A percentile compares a stretch with the other conserved stretches of the same genome.
phyloP scores from a whole-genome alignment of 2,888 invertebrate species.

The Odontothrips loti region DNA sequence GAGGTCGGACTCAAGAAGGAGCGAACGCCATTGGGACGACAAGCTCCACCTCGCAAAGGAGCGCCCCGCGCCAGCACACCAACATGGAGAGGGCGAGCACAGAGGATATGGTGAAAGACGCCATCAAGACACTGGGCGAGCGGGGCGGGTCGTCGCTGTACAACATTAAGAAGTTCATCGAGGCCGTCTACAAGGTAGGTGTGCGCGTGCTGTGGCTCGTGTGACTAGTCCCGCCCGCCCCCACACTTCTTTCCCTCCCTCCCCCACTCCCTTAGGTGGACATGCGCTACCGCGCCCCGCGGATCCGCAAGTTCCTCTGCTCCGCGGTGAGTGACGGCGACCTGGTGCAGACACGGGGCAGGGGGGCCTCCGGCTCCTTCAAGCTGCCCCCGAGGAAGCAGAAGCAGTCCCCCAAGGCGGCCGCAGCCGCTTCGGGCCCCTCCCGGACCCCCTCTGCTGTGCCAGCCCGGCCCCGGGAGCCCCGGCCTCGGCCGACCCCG shows the following conservation, averaged over 20 bases:
- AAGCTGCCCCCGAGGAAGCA: conserved; percentile 28
- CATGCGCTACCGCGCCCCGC: conserved; percentile 30
- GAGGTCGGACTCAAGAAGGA: no score
- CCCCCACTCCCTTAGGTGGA: conserved; percentile 32
- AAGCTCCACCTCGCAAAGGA: no score
- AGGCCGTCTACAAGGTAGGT: conserved; percentile 3
- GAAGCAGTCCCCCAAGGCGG: background rate
- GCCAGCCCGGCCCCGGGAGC: background rate
- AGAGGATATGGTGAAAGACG: background rate
- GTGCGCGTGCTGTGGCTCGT: background rate
- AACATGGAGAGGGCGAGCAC: background rate
- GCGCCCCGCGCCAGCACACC: background rate
- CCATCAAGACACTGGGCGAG: conserved; percentile 20
- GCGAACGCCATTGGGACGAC: no score
- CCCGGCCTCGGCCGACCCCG: no score
- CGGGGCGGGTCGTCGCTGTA: background rate
- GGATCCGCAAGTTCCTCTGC: conserved; percentile 13
- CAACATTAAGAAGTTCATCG: conserved; percentile 12
- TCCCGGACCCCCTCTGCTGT: no score
- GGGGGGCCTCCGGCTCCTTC: conserved; percentile 34
- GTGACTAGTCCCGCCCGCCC: background rate
- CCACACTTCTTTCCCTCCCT: background rate
- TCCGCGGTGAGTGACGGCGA: background rate
- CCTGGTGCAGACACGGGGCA: conserved; percentile 11
- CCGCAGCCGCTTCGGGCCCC: background rate